phyloP scores from a whole-genome alignment of 1,140 invertebrate species.

The Drosophila guanche region DNA sequence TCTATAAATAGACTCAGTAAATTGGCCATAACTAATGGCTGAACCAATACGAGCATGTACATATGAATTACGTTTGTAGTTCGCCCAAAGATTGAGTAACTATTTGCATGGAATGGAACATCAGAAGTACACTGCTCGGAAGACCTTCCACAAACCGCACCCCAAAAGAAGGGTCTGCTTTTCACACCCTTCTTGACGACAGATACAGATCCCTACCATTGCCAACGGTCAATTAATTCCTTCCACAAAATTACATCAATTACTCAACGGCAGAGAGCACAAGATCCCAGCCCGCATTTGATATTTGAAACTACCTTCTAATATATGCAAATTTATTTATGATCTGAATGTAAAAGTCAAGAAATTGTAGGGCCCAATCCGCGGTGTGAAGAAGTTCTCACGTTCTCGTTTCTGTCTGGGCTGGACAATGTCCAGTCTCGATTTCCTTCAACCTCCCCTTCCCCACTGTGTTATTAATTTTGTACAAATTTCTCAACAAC shows the following conservation, averaged over 20 bases:
- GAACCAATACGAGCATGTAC: slow-evolving; percentile 3
- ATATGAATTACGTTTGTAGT: no score
- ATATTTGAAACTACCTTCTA: slow-evolving; percentile 25
- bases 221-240: slow-evolving; percentile 63
- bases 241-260: slow-evolving; percentile 69
- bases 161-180: slow-evolving; percentile 10
- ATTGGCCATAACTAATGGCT: slow-evolving; percentile 44
- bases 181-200: slow-evolving; percentile 39
- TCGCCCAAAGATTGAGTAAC: no score
- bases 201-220: slow-evolving; percentile 19
- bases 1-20: slow-evolving; percentile 32
- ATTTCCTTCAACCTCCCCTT: slow-evolving; percentile 3
- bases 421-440: slow-evolving; percentile 69
- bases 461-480: slow-evolving; percentile 8
- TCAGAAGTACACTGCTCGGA: background rate
- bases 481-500: slow-evolving; percentile 29
- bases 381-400: slow-evolving; percentile 52
- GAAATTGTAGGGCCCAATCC: slow-evolving; percentile 30
- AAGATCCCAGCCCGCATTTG: slow-evolving; percentile 5
- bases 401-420: slow-evolving; percentile 32
- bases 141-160: slow-evolving; percentile 1
- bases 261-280: slow-evolving; percentile 39
- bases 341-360: slow-evolving; percentile 59
- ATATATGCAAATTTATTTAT: slow-evolving; percentile 64
- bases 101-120: no score